Evolutionary conservation across 1,140 invertebrate species (phyloP).

Genomic region (Spodoptera frugiperda): DNA sequence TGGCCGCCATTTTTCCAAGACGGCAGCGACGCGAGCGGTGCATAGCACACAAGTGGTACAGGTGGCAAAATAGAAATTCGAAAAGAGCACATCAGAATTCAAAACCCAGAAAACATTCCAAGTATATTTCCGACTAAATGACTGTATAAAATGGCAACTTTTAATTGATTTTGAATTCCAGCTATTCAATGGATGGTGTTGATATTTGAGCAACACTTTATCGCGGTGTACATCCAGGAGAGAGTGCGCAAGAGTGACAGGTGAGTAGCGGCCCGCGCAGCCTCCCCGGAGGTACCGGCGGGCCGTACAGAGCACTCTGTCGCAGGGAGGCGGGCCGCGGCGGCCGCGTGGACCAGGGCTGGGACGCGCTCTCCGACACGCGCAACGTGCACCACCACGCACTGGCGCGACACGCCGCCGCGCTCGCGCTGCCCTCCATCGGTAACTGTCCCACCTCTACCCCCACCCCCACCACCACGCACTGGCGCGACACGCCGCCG

Average conservation of each 20-base stretch:
- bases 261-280: conserved; percentile 45
- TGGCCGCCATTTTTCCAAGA: too few relatives aligned
- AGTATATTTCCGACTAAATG: too few relatives aligned
- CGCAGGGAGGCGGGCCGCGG: conserved; percentile 62
- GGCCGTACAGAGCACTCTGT: neutral
- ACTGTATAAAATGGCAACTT: too few relatives aligned
- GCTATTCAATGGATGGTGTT: conserved; percentile 97
- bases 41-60: too few relatives aligned
- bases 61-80: too few relatives aligned
- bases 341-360: conserved; percentile 65
- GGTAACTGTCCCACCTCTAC: conserved; percentile 49
- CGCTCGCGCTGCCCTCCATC: conserved; percentile 67
- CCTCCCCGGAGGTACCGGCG: too few relatives aligned
- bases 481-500: too few relatives aligned
- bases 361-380: conserved; percentile 63
- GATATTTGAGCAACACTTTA: conserved; percentile 96
- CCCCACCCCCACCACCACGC: too few relatives aligned
- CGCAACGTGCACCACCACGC: conserved; percentile 48
- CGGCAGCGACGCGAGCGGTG: too few relatives aligned
- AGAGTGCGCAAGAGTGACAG: conserved; percentile 71
- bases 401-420: conserved; percentile 34
- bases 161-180: conserved; percentile 32
- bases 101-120: too few relatives aligned
- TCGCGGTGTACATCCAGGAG: conserved; percentile 92
- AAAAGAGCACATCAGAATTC: too few relatives aligned